A percentile compares a stretch with the other conserved stretches of the same genome.
Conservation (phyloP, 2,113 vertebrate species). For the Aplodontia rufa region DNA sequence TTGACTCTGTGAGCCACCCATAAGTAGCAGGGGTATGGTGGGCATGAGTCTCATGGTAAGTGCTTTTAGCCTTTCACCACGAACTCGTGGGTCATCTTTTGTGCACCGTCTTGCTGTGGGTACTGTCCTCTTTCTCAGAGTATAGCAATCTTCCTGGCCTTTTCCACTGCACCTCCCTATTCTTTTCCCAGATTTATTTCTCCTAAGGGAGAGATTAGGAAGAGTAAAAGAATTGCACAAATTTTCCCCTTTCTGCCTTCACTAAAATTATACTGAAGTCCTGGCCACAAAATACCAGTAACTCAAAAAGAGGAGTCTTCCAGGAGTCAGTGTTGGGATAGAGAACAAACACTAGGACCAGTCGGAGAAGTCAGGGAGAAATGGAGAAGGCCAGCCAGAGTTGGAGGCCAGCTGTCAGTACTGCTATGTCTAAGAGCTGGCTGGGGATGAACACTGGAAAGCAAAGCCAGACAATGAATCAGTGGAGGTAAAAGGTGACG, state of each 20-base stretch:
- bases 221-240: constrained; percentile 58
- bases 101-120: not conserved
- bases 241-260: constrained; percentile 22
- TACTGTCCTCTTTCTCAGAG: constrained; percentile 26
- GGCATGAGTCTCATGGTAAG: not conserved
- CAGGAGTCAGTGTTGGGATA: constrained; percentile 36
- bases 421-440: not conserved
- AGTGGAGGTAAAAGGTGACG: not conserved
- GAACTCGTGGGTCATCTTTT: not conserved
- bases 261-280: constrained; percentile 55
- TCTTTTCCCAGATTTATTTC: constrained; percentile 51
- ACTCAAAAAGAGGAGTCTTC: constrained; percentile 37
- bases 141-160: not conserved
- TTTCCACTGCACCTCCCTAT: not conserved
- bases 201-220: constrained; percentile 44
- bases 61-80: not conserved
- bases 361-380: not conserved
- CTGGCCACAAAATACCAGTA: constrained; percentile 52
- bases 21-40: not conserved
- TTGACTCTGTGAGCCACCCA: not conserved
- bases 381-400: not conserved
- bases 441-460: not conserved
- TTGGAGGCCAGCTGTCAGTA: not conserved
- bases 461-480: not conserved
- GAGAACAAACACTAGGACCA: not conserved